Evolutionary conservation across 35 echinoderm and acorn worm genomes (phyloP).

Genomic region (Hemicentrotus pulcherrimus): DNA sequence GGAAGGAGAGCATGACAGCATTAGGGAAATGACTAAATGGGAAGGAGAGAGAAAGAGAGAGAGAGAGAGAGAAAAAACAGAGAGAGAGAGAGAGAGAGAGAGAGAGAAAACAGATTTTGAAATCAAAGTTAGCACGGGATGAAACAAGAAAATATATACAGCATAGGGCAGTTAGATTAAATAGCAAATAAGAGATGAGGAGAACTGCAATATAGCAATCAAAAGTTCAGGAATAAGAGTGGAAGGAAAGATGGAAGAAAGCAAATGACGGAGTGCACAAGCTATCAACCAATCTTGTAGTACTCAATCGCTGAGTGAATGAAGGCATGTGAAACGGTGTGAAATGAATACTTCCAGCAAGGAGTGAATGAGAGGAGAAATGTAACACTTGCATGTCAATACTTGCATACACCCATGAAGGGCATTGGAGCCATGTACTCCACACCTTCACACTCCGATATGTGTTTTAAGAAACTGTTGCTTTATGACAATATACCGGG

Average conservation of each 20-base stretch:
- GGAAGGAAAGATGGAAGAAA: background rate
- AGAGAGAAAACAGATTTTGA: background rate
- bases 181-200: background rate
- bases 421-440: background rate
- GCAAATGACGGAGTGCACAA: background rate
- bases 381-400: background rate
- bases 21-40: conserved; percentile 7
- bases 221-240: background rate
- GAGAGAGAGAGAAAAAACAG: background rate
- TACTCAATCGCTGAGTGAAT: background rate
- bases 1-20: background rate
- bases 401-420: background rate
- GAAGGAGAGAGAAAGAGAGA: background rate
- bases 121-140: background rate
- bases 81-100: too few relatives aligned
- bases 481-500: background rate
- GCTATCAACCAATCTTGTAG: background rate
- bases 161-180: background rate
- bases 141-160: background rate
- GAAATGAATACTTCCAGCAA: background rate
- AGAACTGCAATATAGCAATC: background rate
- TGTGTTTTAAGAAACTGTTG: background rate
- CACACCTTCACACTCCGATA: background rate
- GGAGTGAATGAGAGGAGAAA: conserved; percentile 9
- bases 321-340: background rate